Conservation (phyloP, 2,797 vertebrate genomes). For the Selene dorsalis region DNA sequence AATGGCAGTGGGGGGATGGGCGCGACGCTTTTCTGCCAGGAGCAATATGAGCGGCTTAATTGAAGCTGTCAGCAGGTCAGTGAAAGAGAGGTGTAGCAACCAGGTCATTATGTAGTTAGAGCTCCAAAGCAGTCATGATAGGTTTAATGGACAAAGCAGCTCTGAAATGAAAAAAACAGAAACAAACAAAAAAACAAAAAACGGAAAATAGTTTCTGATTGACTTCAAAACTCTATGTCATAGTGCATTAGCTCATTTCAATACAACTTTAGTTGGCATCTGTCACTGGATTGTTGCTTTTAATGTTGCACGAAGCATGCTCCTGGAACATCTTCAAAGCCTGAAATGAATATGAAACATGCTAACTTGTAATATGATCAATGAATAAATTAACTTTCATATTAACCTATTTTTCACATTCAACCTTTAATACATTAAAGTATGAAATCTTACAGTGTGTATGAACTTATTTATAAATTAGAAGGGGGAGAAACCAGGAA, state of each 20-base stretch:
- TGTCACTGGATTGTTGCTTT: constrained; percentile 22
- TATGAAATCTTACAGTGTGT: constrained; percentile 6
- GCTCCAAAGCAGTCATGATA: constrained; percentile 34
- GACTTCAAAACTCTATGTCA: constrained; percentile 36
- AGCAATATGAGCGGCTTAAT: constrained; percentile 62
- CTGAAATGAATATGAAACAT: constrained; percentile 33
- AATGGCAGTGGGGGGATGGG: constrained; percentile 36
- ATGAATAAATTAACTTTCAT: constrained; percentile 36
- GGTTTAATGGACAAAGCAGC: constrained; percentile 54
- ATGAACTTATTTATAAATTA: constrained; percentile 35
- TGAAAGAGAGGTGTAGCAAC: constrained; percentile 50
- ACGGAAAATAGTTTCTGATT: constrained; percentile 26
- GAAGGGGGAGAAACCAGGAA: constrained; percentile 19
- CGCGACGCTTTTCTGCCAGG: constrained; percentile 19
- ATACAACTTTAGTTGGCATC: constrained; percentile 2
- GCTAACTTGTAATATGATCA: constrained; percentile 21
- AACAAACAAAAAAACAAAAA: constrained; percentile 34
- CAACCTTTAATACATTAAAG: constrained; percentile 41
- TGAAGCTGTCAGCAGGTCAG: constrained; percentile 72
- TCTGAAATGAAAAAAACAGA: constrained; percentile 45
- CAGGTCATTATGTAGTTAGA: constrained; percentile 66
- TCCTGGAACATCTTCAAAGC: constrained; percentile 17
- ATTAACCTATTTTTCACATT: constrained; percentile 29
- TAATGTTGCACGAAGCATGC: constrained; percentile 42
- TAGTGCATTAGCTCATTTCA: background rate